Base-by-base conservation (phyloP, 1,140 invertebrate genomes). In the Eueides isabella region DNA sequence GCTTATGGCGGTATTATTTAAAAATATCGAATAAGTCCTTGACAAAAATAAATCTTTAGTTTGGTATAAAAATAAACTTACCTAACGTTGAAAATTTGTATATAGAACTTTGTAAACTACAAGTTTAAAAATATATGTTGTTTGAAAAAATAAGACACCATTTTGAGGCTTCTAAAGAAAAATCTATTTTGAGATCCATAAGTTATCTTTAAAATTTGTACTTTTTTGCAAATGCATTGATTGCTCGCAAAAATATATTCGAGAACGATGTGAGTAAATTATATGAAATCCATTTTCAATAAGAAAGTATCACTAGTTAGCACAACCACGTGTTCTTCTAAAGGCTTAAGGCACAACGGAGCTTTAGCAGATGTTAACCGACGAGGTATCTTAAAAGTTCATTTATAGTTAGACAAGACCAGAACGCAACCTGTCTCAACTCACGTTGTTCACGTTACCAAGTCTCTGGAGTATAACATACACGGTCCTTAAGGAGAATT, bases 1-100 rank as follows among this genome's bases (percentile, higher is more conserved):
- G 78, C 82, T 81, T 85, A 84, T 85, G 76, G 81, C 77, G 79
- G 82, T 79, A 79, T 83, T 81, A 61, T 70, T 72, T 69, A 66
- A 35, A 72, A 72, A 72, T 76, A 80, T 72, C 75, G 74, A 78
- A 80, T 78, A 71, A 72, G 78, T 78, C 70, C 48, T 62, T 71
- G 79, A 71, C 75, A 67, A 79, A 80, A 76, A 71, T 78, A 76
- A 69, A 73, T 71, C 74, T 76, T 71, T 77, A 76, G 70, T 80
- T 76, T 61, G 19, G 19, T 19, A 19, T 61, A 14, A 3, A 16
- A 3, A 12, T 61, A 61, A 26, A 11, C 2, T 31, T 31, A 9
- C 6, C 6, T 33, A 1, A 33, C 31, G 9, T 33, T 1, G 11
- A 9, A 33, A 33, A 33, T 9, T 33, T 33, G 11, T 33, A 11